Conservation (phyloP, 2,888 invertebrate genomes). For the Helicoverpa assulta region DNA sequence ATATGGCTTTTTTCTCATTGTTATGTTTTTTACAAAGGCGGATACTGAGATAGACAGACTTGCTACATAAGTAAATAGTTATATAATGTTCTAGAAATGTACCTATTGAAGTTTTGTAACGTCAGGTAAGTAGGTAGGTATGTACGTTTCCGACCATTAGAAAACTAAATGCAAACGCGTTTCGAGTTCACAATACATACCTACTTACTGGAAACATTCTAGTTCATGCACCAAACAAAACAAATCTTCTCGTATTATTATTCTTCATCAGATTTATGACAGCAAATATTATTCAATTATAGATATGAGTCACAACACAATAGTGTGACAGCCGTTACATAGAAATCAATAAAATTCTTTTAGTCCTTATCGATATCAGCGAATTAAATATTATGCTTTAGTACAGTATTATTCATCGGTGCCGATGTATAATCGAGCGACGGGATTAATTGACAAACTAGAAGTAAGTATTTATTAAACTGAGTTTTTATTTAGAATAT, state of each 20-base stretch:
- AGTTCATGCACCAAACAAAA: background rate
- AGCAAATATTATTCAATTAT: background rate
- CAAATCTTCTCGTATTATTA: background rate
- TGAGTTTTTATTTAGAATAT: background rate
- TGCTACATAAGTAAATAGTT: too few species aligned
- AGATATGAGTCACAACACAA: constrained; percentile 18
- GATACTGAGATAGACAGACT: too few species aligned
- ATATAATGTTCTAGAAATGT: too few species aligned
- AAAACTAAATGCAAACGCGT: background rate
- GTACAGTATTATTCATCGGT: constrained; percentile 15
- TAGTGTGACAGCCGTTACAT: constrained; percentile 7
- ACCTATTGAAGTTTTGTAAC: too few species aligned
- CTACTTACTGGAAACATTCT: background rate
- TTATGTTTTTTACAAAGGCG: too few species aligned
- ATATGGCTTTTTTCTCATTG: too few species aligned
- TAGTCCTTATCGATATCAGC: constrained; percentile 39
- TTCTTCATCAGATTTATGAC: background rate
- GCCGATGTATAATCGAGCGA: constrained; percentile 1
- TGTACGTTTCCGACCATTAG: too few species aligned
- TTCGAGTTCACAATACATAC: background rate
- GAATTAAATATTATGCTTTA: constrained; percentile 18
- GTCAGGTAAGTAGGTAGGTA: too few species aligned
- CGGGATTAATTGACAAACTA: constrained; percentile 1
- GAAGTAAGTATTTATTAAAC: background rate
- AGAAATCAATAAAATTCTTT: constrained; percentile 46